phyloP scores from a whole-genome alignment of 2,888 invertebrate genomes.

The Aromia moschata region DNA sequence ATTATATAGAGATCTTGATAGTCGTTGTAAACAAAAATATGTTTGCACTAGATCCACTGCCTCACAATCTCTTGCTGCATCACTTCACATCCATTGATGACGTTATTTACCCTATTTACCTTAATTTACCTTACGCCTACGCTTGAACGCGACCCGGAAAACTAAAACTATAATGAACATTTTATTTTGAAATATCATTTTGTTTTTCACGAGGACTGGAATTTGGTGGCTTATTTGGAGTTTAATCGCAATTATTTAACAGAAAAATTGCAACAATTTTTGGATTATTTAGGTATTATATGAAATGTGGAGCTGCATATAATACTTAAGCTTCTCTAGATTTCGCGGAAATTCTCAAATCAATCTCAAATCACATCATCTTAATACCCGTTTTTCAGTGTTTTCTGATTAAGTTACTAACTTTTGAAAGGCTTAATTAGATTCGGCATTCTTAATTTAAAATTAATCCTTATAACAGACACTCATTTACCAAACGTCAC shows the following conservation, averaged over 20 bases:
- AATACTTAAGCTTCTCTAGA: too few relatives aligned
- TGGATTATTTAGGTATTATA: too few relatives aligned
- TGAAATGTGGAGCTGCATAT: too few relatives aligned
- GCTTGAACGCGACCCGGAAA: neutral
- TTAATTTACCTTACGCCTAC: too few relatives aligned
- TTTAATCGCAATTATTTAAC: too few relatives aligned
- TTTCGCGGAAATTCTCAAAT: too few relatives aligned
- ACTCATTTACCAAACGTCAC: conserved; percentile 13
- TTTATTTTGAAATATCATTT: too few relatives aligned
- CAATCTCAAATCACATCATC: too few relatives aligned
- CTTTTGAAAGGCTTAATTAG: conserved; percentile 23
- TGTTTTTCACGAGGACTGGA: too few relatives aligned
- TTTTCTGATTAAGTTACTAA: conserved; percentile 10
- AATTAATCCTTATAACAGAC: conserved; percentile 1
- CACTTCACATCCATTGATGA: conserved; percentile 3
- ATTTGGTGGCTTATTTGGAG: too few relatives aligned
- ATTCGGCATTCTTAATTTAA: conserved; percentile 11
- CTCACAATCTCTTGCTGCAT: neutral
- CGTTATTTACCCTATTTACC: conserved; percentile 4
- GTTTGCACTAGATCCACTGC: neutral
- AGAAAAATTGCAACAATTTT: too few relatives aligned
- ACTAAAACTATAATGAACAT: too few relatives aligned
- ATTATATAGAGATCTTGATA: neutral
- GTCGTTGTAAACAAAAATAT: neutral
- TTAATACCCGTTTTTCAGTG: conserved; percentile 17